Conservation (phyloP, 2,888 invertebrate species). For the Hemithea aestivaria region DNA sequence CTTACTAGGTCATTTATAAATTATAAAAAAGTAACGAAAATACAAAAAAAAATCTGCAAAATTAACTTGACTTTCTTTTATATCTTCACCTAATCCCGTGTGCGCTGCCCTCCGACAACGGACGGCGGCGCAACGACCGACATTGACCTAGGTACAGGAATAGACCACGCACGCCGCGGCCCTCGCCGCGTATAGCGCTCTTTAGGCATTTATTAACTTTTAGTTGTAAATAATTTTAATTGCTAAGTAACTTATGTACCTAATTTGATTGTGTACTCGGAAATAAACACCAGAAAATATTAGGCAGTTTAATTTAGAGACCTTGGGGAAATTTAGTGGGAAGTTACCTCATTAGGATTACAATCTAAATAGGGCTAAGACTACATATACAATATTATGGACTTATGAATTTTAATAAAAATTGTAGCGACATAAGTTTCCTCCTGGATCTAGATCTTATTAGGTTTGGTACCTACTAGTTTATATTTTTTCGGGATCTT, state of each 20-base stretch:
- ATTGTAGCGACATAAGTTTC: no score
- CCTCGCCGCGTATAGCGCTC: slow-evolving; percentile 32
- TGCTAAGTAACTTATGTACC: slow-evolving; percentile 19
- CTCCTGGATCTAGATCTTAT: no score
- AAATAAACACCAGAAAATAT: slow-evolving; percentile 14
- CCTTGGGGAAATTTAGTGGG: slow-evolving; percentile 1
- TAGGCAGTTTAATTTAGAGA: slow-evolving; percentile 13
- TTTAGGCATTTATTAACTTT: slow-evolving; percentile 20
- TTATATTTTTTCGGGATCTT: no score
- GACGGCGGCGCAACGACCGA: slow-evolving; percentile 49
- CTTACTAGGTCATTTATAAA: slow-evolving; percentile 81
- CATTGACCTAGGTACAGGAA: slow-evolving; percentile 63
- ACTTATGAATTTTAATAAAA: no score
- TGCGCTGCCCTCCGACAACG: slow-evolving; percentile 3
- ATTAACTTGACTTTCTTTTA: slow-evolving; percentile 56
- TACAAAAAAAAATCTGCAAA: slow-evolving; percentile 75
- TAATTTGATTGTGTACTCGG: slow-evolving; percentile 16
- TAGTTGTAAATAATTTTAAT: slow-evolving; percentile 21
- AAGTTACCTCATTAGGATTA: no score
- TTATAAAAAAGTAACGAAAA: slow-evolving; percentile 75
- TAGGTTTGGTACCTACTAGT: no score
- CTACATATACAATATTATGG: no score
- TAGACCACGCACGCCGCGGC: slow-evolving; percentile 36
- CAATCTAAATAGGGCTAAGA: no score
- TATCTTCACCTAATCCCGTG: slow-evolving; percentile 12